Conservation (phyloP, 2,888 invertebrate genomes). For the Pollenia griseotomentosa region DNA sequence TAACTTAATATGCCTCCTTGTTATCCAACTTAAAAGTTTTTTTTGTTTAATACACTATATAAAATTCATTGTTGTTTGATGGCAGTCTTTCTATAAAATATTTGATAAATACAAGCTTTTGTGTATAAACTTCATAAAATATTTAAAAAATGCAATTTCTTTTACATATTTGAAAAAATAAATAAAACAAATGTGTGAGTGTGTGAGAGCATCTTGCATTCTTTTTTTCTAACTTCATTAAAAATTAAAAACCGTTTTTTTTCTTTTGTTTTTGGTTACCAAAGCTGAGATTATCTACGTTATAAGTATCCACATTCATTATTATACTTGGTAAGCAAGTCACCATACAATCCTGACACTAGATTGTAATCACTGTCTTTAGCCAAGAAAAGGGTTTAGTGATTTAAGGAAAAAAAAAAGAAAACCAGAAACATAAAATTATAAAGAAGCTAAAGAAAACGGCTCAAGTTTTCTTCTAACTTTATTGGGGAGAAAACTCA, state of each 20-base stretch:
- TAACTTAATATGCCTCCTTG: background rate
- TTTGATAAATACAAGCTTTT: background rate
- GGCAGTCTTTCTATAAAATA: constrained; percentile 12
- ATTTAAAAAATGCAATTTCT: constrained; percentile 47
- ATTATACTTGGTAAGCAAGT: constrained; percentile 69
- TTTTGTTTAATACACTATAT: background rate
- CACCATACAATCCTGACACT: constrained; percentile 70
- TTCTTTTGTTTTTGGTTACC: constrained; percentile 20
- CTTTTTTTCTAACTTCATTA: constrained; percentile 64
- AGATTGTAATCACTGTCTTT: constrained; percentile 70
- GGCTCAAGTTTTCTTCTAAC: constrained; percentile 21
- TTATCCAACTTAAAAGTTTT: background rate
- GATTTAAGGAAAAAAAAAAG: constrained; percentile 43
- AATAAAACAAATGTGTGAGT: constrained; percentile 12
- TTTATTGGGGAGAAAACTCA: constrained; percentile 54
- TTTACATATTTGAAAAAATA: background rate
- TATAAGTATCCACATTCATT: constrained; percentile 68
- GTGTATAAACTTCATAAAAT: constrained; percentile 2
- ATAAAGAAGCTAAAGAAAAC: constrained; percentile 36
- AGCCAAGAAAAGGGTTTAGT: constrained; percentile 64
- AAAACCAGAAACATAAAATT: background rate
- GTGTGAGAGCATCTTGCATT: constrained; percentile 2
- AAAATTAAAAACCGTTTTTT: constrained; percentile 58
- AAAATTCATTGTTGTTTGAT: constrained; percentile 7
- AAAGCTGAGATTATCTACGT: constrained; percentile 60